These are phyloP conservation scores for Micromys minutus DNA, from an alignment of 2,113 vertebrate genomes.

Conservation along the genomic window DNA sequence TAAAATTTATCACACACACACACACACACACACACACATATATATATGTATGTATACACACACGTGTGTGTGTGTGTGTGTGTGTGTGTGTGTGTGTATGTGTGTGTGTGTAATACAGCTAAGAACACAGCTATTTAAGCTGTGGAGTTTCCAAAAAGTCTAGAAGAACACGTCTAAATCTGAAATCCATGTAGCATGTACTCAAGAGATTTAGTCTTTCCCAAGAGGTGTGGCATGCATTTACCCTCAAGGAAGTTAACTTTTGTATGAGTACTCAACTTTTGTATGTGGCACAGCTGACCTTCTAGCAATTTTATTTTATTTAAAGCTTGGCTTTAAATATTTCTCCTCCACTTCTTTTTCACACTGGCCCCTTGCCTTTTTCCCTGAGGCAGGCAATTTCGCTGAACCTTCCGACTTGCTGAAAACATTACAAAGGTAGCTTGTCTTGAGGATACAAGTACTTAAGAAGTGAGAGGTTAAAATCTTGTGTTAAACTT, in stretches of 20 bases:
- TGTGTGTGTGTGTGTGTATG: no score
- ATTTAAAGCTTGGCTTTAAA: not conserved
- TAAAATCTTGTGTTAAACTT: not conserved
- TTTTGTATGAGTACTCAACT: not conserved
- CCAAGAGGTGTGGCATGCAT: not conserved
- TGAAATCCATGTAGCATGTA: not conserved
- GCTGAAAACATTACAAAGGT: not conserved
- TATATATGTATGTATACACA: no score
- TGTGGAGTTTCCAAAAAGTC: not conserved
- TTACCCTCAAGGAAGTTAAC: not conserved
- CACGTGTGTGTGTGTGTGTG: no score
- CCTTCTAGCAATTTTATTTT: not conserved
- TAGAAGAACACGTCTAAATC: not conserved
- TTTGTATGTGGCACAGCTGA: not conserved
- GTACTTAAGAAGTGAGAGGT: not conserved
- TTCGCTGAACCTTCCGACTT: not conserved
- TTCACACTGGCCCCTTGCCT: not conserved
- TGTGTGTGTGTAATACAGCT: not conserved
- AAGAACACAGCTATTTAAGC: not conserved
- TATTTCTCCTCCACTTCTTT: not conserved
- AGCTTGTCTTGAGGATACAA: not conserved
- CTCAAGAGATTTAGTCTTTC: not conserved
- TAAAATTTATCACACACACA: no score
- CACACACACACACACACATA: no score
- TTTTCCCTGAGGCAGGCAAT: not conserved